These are phyloP conservation scores for Holacanthella duospinosa DNA, from an alignment of 2,888 invertebrate species.

Conservation along the genomic window DNA sequence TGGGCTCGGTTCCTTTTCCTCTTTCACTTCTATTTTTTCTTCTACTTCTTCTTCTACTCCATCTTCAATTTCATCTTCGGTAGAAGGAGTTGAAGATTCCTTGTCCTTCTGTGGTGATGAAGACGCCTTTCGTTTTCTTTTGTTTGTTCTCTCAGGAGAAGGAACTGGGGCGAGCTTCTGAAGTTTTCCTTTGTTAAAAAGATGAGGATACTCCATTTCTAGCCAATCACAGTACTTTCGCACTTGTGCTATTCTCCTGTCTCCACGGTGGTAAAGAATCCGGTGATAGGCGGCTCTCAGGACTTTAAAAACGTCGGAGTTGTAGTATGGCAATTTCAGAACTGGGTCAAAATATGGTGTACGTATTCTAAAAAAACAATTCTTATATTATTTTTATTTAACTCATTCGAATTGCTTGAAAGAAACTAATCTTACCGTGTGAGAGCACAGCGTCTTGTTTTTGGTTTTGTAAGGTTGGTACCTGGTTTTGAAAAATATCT, in stretches of 20 bases:
- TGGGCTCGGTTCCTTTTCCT: constrained; percentile 2
- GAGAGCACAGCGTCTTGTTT: constrained; percentile 58
- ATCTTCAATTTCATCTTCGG: constrained; percentile 10
- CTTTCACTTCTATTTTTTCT: neutral
- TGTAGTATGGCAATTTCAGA: constrained; percentile 81
- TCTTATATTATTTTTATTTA: constrained; percentile 13
- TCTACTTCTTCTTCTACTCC: constrained; percentile 13
- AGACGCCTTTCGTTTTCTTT: neutral
- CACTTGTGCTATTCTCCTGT: constrained; percentile 54
- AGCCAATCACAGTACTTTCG: constrained; percentile 66
- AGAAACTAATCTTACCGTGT: constrained; percentile 55
- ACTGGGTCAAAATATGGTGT: constrained; percentile 92
- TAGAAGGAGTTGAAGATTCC: no score
- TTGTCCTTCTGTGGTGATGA: neutral
- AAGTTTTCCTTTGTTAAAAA: constrained; percentile 22
- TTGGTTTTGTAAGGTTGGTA: no score
- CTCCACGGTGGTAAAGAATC: constrained; percentile 64
- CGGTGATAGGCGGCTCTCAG: constrained; percentile 83
- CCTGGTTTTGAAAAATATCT: constrained; percentile 55
- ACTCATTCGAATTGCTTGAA: no score
- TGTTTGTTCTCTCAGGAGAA: neutral
- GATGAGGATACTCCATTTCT: constrained; percentile 40
- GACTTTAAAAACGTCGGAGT: constrained; percentile 76
- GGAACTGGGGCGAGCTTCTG: constrained; percentile 7
- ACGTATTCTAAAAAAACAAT: constrained; percentile 52